A percentile compares a stretch with the other conserved stretches of the same genome.
Conservation (phyloP, 2,113 vertebrate species). For the Ptilonorhynchus violaceus region DNA sequence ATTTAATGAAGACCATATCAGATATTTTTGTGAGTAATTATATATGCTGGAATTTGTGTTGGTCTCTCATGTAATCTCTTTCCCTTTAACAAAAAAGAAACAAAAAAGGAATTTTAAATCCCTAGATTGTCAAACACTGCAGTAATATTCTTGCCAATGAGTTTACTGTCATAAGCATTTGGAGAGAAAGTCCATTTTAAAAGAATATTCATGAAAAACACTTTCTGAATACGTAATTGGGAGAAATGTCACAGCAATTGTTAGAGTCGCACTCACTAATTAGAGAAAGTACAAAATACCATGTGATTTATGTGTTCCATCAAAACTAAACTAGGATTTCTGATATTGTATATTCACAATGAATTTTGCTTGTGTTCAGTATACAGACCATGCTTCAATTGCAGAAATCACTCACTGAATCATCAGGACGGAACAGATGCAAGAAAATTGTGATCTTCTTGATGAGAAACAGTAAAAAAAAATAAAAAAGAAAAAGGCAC, state of each 20-base stretch:
- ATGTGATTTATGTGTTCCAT: conserved; percentile 43
- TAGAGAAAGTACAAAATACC: conserved; percentile 39
- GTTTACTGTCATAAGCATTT: conserved; percentile 19
- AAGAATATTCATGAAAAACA: conserved; percentile 37
- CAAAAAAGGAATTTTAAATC: background rate
- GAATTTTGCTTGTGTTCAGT: conserved; percentile 22
- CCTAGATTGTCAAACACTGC: background rate
- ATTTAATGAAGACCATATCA: background rate
- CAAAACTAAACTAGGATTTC: conserved; percentile 18
- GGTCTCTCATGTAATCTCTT: background rate
- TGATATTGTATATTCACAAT: conserved; percentile 19
- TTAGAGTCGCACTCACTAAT: conserved; percentile 40
- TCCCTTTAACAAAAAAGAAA: background rate
- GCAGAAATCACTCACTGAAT: conserved; percentile 49
- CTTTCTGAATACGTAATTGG: conserved; percentile 33
- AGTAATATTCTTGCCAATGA: background rate
- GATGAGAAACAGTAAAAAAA: conserved; percentile 13
- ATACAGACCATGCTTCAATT: background rate
- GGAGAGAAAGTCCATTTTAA: conserved; percentile 24
- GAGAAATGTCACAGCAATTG: conserved; percentile 46
- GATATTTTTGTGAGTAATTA: background rate
- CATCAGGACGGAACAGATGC: conserved; percentile 23
- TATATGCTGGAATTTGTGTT: background rate
- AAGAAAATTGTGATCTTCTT: conserved; percentile 40
- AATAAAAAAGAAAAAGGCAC: background rate